Base-by-base conservation (phyloP, 2,113 vertebrate species). In the Rutilus rutilus region DNA sequence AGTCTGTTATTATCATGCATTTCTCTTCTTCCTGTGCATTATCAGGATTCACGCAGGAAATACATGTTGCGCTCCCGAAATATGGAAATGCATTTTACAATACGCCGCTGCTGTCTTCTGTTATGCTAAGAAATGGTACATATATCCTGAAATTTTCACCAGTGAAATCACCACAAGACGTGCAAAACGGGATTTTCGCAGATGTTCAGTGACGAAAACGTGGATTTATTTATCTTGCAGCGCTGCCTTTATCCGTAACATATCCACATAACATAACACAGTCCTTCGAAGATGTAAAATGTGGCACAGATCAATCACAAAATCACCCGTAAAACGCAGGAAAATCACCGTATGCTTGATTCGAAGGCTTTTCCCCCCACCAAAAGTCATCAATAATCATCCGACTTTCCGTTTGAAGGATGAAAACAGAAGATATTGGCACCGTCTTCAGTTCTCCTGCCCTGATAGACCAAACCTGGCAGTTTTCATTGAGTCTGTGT, bases 61-160 rank as follows among this genome's bases (percentile, higher is more conserved):
- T 80, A 93, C 93, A 92, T 93, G 93, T 93, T 94, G 93, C 93
- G 77, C 90, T 65, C 65, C 60, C 36, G 36, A 45, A 86, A 82
- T 81, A 81, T 71, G 50, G 60, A 74, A 45, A 85, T 71, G 30
- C 85, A 75, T 42, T 33, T 47, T n/a, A 73, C 75, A 80, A 67
- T 78, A 47, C 4, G 50, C 71, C 19, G 50, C 30, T 82, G 36
- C 65, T 62, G 81, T 42, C 82, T 47, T 69, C 71, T 86, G 85
- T 36, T 52, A 47, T 11, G 36, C 60, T 73, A 65, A 12, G 4
- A 57, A 65, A 27, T 12, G 5, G 47, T 11, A 54, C 30, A 67
- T 50, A 67, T 50, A 85, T 69, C 8, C 21, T 25, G 30, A 71
- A 59, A 71, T 71, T 27, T 67, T 27, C 73, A 21, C 5, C 23